Evolutionary conservation across 2,113 vertebrate species (phyloP).

Genomic region (Lampris megalopsis): DNA sequence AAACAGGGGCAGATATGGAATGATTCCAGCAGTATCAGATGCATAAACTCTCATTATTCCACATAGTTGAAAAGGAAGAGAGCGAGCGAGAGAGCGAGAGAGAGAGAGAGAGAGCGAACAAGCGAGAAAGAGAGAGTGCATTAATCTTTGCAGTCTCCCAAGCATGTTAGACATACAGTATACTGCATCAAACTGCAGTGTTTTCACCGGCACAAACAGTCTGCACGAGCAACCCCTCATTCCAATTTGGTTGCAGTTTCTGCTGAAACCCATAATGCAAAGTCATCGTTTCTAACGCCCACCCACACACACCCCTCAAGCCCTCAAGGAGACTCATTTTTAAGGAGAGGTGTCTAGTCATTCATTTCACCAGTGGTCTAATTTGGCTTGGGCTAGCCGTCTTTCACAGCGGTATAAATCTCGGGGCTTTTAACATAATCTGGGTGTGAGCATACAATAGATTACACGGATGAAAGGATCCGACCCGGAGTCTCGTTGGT

Average conservation of each 20-base stretch:
- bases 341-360: slow-evolving; percentile 13
- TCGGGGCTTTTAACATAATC: slow-evolving; percentile 20
- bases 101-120: not conserved
- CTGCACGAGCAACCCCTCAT: slow-evolving; percentile 19
- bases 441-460: slow-evolving; percentile 16
- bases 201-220: slow-evolving; percentile 56
- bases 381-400: slow-evolving; percentile 41
- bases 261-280: slow-evolving; percentile 65
- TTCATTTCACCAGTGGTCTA: slow-evolving; percentile 36
- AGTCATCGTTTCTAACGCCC: slow-evolving; percentile 63
- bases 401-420: slow-evolving; percentile 31
- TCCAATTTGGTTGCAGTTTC: slow-evolving; percentile 63
- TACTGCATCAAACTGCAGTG: slow-evolving; percentile 49
- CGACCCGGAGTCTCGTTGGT: not conserved
- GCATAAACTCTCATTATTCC: slow-evolving; percentile 38
- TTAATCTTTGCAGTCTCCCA: slow-evolving; percentile 36
- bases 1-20: slow-evolving; percentile 9
- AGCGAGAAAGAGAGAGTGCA: not conserved
- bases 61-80: not conserved
- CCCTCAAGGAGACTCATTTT: slow-evolving; percentile 32
- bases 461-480: not conserved
- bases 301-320: not conserved
- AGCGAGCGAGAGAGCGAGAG: not conserved
- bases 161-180: slow-evolving; percentile 45
- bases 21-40: slow-evolving; percentile 24